A percentile compares a stretch with the other conserved stretches of the same genome.
phyloP scores from a whole-genome alignment of 2,888 invertebrate genomes.

The Micoletzkya japonica region DNA sequence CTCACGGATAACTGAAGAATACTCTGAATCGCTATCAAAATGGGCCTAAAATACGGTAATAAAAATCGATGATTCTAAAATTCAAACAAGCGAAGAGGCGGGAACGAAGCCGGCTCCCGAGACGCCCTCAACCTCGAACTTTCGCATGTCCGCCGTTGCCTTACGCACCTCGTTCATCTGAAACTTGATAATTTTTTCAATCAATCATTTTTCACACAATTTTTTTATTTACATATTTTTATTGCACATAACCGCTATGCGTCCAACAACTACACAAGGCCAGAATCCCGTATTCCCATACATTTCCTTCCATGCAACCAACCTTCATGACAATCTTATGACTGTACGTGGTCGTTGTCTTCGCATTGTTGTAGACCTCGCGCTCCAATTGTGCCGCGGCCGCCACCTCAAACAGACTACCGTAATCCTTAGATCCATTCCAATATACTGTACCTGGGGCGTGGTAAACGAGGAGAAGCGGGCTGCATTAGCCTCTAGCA shows the following conservation, averaged over 20 bases:
- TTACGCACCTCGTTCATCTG: conserved; percentile 22
- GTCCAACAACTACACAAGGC: too few species aligned
- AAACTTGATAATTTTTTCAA: too few species aligned
- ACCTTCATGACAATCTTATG: conserved; percentile 44
- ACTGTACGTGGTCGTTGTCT: conserved; percentile 41
- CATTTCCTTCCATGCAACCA: neutral
- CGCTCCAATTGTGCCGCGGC: conserved; percentile 40
- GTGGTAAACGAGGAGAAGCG: conserved; percentile 7
- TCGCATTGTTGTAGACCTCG: conserved; percentile 33
- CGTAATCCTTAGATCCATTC: neutral
- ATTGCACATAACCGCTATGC: too few species aligned
- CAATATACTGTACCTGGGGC: conserved; percentile 1
- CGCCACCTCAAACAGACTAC: neutral
- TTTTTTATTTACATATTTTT: too few species aligned
- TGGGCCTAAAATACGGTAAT: neutral
- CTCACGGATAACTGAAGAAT: too few species aligned
- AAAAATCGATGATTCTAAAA: neutral
- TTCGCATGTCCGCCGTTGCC: conserved; percentile 13
- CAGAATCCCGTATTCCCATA: too few species aligned
- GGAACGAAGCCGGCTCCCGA: too few species aligned
- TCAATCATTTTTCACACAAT: too few species aligned
- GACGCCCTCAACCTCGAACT: neutral
- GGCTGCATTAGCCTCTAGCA: conserved; percentile 14
- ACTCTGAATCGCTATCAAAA: too few species aligned
- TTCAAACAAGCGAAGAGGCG: neutral